Base-by-base conservation (phyloP, 1,140 invertebrate species). In the Caenorhabditis brenneri region DNA sequence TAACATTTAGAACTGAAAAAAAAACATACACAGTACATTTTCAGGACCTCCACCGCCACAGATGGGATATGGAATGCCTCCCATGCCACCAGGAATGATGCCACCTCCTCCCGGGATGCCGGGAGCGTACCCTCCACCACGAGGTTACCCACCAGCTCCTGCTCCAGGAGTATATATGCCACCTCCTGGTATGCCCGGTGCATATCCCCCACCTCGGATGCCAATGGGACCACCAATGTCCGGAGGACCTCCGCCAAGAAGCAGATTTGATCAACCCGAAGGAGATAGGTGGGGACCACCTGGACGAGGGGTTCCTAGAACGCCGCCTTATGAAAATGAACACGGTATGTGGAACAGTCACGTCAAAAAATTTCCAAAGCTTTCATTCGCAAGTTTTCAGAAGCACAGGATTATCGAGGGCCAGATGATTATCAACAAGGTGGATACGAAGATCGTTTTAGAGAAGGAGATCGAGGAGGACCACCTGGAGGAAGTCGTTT, bases 51-150 rank as follows among this genome's bases (percentile, higher is more conserved):
- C 65, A 24, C 65, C 65, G 10, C 33, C 65, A n/a, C 69, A 69
- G 22, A 74, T 74, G 65, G 65, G 36, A 16, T 39, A 51, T 16
- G 83, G 81, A 39, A 79, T 86, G 79, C 86, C 86, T 36, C 60
- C 36, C 12, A 78, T 87, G 83, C 83, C 74, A 19, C 80, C 86
- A 16, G 84, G 78, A 39, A 86, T 84, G 55, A 81, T 85, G 84
- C 79, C 79, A 6, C 81, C 60, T 29, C 33, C 78, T 60, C 51
- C 86, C 22, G 49, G 49, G 24, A 78, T 86, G 79, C 86, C 86
- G n/a, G 80, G 60, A 42, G 29, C 69, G 5, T 79, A 65, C n/a
- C 58, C 84, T 22, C 48, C 79, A 36, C 74, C 58, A 19, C 65
- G 81, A 9, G 48, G 39, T 12, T 82, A 65, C 22, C 78, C 27